Percentiles rank a stretch among this genome's conserved stretches.
These are phyloP conservation scores for Hydractinia echinata DNA, from an alignment of 30 jellyfish, hydroid and myxozoan genomes.

Conservation along the genomic window DNA sequence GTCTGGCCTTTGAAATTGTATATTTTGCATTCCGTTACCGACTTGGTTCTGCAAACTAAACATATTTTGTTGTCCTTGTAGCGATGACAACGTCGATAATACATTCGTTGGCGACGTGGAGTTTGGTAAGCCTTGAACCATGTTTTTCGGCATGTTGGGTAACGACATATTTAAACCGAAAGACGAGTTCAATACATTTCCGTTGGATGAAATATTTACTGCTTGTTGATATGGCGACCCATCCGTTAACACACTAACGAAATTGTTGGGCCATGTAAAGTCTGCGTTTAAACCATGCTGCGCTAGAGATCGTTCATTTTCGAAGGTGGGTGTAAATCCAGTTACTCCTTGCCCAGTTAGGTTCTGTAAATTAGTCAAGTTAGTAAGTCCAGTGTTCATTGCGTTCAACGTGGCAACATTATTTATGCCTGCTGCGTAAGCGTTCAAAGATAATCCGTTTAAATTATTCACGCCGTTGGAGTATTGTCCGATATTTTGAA, in stretches of 20 bases:
- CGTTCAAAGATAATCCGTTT: constrained; percentile 62
- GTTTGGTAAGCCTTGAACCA: constrained; percentile 66
- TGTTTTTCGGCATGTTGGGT: constrained; percentile 68
- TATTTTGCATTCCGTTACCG: constrained; percentile 70
- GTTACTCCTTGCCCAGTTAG: constrained; percentile 75
- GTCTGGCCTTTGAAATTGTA: constrained; percentile 91
- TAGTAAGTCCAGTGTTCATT: constrained; percentile 42
- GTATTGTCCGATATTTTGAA: constrained; percentile 79
- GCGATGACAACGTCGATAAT: constrained; percentile 66
- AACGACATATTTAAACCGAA: constrained; percentile 76
- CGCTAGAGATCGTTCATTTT: constrained; percentile 71
- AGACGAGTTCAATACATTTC: constrained; percentile 38
- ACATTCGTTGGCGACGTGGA: constrained; percentile 86
- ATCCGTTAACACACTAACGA: constrained; percentile 82
- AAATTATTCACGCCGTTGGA: constrained; percentile 70
- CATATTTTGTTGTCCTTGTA: constrained; percentile 85
- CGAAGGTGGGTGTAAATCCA: constrained; percentile 87
- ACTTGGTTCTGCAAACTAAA: constrained; percentile 75
- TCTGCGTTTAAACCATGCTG: constrained; percentile 45
- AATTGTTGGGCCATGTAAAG: constrained; percentile 84
- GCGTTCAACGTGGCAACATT: constrained; percentile 83
- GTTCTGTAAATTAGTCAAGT: constrained; percentile 61
- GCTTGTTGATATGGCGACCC: constrained; percentile 78
- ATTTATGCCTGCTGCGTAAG: constrained; percentile 79
- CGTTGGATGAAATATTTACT: constrained; percentile 66